phyloP scores from a whole-genome alignment of 2,797 vertebrate genomes.

The Galago senegalensis region DNA sequence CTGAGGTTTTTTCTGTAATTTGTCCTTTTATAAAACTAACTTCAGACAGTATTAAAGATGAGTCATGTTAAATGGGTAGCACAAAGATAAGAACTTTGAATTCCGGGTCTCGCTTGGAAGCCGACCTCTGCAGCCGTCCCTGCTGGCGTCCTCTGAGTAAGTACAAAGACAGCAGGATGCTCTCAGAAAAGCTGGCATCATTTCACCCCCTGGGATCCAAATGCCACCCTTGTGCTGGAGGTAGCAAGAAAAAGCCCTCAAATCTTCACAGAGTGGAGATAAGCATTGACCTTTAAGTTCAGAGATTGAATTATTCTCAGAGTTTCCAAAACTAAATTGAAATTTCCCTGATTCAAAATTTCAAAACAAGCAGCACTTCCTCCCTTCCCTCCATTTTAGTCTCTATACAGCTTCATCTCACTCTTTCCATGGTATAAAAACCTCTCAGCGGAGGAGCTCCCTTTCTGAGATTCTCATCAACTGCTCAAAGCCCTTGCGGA shows the following conservation, averaged over 20 bases:
- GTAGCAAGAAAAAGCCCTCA: neutral
- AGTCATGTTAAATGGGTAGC: accelerated
- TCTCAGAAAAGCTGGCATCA: neutral
- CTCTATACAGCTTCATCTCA: neutral
- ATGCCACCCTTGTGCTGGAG: accelerated
- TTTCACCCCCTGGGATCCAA: too few relatives aligned
- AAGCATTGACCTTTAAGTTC: neutral
- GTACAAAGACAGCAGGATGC: neutral
- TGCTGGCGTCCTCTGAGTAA: neutral
- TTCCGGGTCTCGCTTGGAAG: neutral
- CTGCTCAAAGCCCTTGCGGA: neutral
- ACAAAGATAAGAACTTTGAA: neutral
- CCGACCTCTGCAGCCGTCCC: neutral
- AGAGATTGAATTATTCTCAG: neutral
- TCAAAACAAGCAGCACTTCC: neutral
- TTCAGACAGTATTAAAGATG: neutral
- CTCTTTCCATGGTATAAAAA: neutral
- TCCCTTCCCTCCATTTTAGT: accelerated
- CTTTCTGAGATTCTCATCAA: neutral
- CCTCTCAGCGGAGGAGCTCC: neutral
- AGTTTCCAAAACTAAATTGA: neutral
- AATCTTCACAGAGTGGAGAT: neutral
- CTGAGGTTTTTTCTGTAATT: neutral
- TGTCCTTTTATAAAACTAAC: constrained; percentile 24
- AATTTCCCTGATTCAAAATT: neutral